These are phyloP conservation scores for Scaptomyza pallida DNA, from an alignment of 1,140 invertebrate species.

Conservation along the genomic window DNA sequence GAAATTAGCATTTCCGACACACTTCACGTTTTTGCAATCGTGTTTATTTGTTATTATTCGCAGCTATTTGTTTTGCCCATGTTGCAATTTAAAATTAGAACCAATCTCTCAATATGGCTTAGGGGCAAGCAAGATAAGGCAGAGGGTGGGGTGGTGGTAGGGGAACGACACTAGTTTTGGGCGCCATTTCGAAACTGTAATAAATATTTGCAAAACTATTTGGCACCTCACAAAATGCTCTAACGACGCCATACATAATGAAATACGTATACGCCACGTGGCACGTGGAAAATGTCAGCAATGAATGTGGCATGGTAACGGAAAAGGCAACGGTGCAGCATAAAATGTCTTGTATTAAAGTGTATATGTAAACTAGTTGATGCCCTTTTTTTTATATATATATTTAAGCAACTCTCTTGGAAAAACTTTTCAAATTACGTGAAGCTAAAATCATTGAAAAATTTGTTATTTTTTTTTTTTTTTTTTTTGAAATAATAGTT, in stretches of 20 bases:
- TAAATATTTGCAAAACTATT: conserved; percentile 65
- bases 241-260: conserved; percentile 19
- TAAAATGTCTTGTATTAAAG: too few relatives aligned
- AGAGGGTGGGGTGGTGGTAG: not conserved
- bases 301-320: conserved; percentile 9
- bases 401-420: too few relatives aligned
- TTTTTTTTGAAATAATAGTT: not conserved
- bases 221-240: conserved; percentile 42
- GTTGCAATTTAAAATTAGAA: conserved; percentile 70
- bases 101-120: conserved; percentile 8
- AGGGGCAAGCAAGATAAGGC: not conserved
- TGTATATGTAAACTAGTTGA: too few relatives aligned
- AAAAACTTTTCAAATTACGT: too few relatives aligned
- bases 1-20: conserved; percentile 62
- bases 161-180: conserved; percentile 29
- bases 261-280: conserved; percentile 27
- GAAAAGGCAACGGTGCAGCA: too few relatives aligned
- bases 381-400: too few relatives aligned
- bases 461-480: too few relatives aligned
- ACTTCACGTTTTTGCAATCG: conserved; percentile 49
- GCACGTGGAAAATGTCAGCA: not conserved
- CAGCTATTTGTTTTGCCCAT: conserved; percentile 44
- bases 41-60: conserved; percentile 32
- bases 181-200: conserved; percentile 43
- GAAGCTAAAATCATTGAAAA: too few relatives aligned